Conservation (phyloP, 2,888 invertebrate genomes). For the Tribolium freemani region DNA sequence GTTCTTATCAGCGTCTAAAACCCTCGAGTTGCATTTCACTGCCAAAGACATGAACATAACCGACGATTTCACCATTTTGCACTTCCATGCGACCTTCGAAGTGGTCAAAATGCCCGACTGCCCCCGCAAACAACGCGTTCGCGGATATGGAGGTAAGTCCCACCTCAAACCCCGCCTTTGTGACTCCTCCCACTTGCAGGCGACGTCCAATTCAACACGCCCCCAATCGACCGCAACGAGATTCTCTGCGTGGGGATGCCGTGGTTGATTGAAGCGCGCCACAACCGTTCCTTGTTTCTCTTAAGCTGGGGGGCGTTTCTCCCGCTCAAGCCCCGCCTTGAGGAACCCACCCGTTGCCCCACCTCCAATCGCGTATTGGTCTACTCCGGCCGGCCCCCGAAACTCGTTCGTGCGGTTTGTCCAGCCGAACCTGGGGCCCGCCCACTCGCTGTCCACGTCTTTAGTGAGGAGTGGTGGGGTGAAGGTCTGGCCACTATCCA, state of each 20-base stretch:
- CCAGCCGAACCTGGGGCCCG: slow-evolving; percentile 78
- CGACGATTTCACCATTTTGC: slow-evolving; percentile 86
- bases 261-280: slow-evolving; percentile 84
- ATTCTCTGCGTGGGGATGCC: slow-evolving; percentile 82
- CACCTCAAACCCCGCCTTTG: not conserved
- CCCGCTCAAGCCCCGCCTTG: slow-evolving; percentile 73
- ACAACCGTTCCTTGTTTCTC: slow-evolving; percentile 85
- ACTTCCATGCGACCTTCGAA: slow-evolving; percentile 82
- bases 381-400: slow-evolving; percentile 81
- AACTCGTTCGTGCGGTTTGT: slow-evolving; percentile 78
- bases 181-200: slow-evolving; percentile 63
- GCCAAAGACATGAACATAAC: slow-evolving; percentile 81
- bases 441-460: slow-evolving; percentile 81
- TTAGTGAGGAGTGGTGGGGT: slow-evolving; percentile 84
- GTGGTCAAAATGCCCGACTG: slow-evolving; percentile 77
- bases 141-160: slow-evolving; percentile 65
- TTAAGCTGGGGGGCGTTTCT: slow-evolving; percentile 87
- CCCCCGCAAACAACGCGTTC: slow-evolving; percentile 74
- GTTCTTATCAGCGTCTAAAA: slow-evolving; percentile 76
- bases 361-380: slow-evolving; percentile 85
- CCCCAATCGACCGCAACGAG: slow-evolving; percentile 73
- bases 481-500: slow-evolving; percentile 61
- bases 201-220: slow-evolving; percentile 76
- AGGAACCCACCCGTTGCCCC: slow-evolving; percentile 79
- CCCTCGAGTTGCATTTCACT: slow-evolving; percentile 83